Evolutionary conservation across 2,888 invertebrate species (phyloP).

Genomic region (Dioctria linearis): DNA sequence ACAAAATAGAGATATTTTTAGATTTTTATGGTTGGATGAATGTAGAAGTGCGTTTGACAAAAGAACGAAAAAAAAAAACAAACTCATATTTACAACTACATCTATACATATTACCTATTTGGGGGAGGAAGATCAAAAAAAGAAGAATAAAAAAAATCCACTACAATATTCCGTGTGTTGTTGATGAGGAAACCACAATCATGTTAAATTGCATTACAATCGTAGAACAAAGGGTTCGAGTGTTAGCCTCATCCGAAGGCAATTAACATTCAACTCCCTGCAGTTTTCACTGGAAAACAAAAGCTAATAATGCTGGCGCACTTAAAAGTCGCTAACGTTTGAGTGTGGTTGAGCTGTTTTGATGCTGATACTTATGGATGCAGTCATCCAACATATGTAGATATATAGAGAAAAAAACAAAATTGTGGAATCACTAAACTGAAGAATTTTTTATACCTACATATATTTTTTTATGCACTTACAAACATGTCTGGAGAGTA

Average conservation of each 20-base stretch:
- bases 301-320: constrained; percentile 40
- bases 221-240: constrained; percentile 44
- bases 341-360: not conserved
- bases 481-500: not conserved
- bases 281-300: constrained; percentile 42
- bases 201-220: constrained; percentile 36
- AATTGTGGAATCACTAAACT: not conserved
- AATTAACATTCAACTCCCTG: constrained; percentile 32
- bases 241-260: constrained; percentile 43
- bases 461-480: not conserved
- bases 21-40: not conserved
- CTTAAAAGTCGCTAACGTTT: constrained; percentile 6
- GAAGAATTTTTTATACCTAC: not conserved
- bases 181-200: constrained; percentile 27
- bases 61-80: not conserved
- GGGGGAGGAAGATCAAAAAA: constrained; percentile 47
- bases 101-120: not conserved
- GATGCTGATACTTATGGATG: not conserved
- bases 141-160: not conserved
- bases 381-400: not conserved
- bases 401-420: not conserved
- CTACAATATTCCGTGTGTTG: constrained; percentile 8
- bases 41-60: not conserved
- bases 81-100: too few species aligned
- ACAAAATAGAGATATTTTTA: constrained; percentile 46